phyloP scores from a whole-genome alignment of 2,888 invertebrate genomes.

The Cephalotes varians region DNA sequence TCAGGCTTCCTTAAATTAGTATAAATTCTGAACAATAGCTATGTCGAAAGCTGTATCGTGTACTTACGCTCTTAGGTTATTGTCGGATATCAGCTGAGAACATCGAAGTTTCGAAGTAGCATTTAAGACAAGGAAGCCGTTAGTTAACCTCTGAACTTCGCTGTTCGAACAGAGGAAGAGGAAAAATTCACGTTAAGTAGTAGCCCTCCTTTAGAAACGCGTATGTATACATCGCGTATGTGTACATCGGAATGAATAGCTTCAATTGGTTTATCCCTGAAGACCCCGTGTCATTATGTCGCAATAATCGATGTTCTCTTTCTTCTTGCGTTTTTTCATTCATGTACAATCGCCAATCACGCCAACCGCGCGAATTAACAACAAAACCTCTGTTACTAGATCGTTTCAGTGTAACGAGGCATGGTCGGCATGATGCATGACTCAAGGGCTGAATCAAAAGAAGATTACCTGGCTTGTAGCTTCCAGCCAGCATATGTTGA shows the following conservation, averaged over 20 bases:
- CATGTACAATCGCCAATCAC: conserved; percentile 38
- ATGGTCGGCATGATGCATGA: conserved; percentile 77
- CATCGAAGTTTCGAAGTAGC: conserved; percentile 26
- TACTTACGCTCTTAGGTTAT: conserved; percentile 27
- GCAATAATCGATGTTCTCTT: not conserved
- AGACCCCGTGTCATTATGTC: not conserved
- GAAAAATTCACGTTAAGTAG: conserved; percentile 17
- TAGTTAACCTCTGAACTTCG: conserved; percentile 34
- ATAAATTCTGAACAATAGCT: not conserved
- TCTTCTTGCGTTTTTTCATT: conserved; percentile 49
- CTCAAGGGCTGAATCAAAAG: conserved; percentile 78
- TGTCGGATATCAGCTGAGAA: conserved; percentile 29
- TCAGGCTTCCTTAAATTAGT: not conserved
- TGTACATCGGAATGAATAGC: conserved; percentile 1
- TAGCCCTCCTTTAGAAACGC: conserved; percentile 14
- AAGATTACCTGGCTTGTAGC: conserved; percentile 72
- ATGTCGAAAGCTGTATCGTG: conserved; percentile 10
- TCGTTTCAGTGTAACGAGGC: conserved; percentile 72
- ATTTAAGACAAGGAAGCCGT: conserved; percentile 19
- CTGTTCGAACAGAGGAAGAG: not conserved
- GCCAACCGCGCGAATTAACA: conserved; percentile 55
- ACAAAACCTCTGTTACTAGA: conserved; percentile 69
- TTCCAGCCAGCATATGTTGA: conserved; percentile 47
- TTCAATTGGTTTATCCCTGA: not conserved
- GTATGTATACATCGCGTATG: too few species aligned